These are phyloP conservation scores for Luffia ferchaultella DNA, from an alignment of 2,888 invertebrate genomes.

Conservation along the genomic window DNA sequence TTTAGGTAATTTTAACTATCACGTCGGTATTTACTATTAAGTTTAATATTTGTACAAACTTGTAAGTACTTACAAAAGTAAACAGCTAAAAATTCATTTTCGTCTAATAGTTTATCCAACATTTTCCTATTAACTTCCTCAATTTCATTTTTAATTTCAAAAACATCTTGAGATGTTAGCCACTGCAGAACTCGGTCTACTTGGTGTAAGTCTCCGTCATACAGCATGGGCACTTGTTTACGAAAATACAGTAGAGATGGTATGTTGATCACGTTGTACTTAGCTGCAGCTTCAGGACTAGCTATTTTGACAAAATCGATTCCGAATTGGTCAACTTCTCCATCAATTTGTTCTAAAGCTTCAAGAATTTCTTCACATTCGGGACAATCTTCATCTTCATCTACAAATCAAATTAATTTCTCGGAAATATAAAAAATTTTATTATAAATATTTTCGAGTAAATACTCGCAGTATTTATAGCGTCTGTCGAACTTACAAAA, in stretches of 20 bases:
- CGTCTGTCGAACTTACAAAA: slow-evolving; percentile 89
- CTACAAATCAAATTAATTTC: slow-evolving; percentile 22
- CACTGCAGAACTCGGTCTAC: slow-evolving; percentile 86
- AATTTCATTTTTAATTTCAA: slow-evolving; percentile 95
- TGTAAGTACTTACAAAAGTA: slow-evolving; percentile 88
- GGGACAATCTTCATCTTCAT: slow-evolving; percentile 88
- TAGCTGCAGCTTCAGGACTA: slow-evolving; percentile 81
- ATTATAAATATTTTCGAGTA: too few relatives aligned
- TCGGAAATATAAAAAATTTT: too few relatives aligned
- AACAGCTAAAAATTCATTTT: slow-evolving; percentile 94
- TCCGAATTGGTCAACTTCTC: slow-evolving; percentile 92
- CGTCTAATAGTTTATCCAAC: slow-evolving; percentile 92
- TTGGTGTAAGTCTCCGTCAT: slow-evolving; percentile 89
- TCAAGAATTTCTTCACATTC: slow-evolving; percentile 92
- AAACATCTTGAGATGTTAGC: slow-evolving; percentile 93
- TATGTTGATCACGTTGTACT: slow-evolving; percentile 82
- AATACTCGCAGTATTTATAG: too few relatives aligned
- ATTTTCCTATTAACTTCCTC: slow-evolving; percentile 97
- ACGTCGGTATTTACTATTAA: background rate
- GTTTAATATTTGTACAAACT: background rate
- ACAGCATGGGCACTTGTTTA: slow-evolving; percentile 81
- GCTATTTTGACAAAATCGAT: slow-evolving; percentile 94
- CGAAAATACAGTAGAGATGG: slow-evolving; percentile 91
- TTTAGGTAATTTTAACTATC: background rate
- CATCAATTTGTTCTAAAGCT: slow-evolving; percentile 92